Evolutionary conservation across 2,888 invertebrate species (phyloP).

Genomic region (Dolichopus griseipennis): DNA sequence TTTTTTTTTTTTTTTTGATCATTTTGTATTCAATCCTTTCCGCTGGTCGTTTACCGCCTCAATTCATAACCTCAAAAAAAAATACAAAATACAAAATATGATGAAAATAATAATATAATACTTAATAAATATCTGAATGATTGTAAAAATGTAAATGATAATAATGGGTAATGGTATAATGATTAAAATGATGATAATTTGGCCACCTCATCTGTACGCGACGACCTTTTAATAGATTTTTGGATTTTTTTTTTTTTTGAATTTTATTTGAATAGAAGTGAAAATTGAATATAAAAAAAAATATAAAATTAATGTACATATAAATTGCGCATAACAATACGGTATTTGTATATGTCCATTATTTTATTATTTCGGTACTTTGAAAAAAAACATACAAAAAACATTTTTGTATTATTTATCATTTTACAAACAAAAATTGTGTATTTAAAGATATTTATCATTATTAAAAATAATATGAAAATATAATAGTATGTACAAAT

Average conservation of each 20-base stretch:
- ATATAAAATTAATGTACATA: slow-evolving; percentile 2
- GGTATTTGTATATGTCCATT: not conserved
- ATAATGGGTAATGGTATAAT: not conserved
- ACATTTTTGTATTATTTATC: not conserved
- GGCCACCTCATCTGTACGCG: not conserved
- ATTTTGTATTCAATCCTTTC: not conserved
- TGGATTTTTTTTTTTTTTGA: too few species aligned
- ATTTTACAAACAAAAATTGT: not conserved
- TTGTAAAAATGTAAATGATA: not conserved
- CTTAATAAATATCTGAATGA: not conserved
- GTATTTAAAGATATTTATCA: not conserved
- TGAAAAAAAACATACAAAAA: too few species aligned
- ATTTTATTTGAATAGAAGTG: not conserved
- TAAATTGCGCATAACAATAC: not conserved
- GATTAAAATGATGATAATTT: not conserved
- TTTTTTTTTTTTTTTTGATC: not conserved
- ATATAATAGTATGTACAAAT: not conserved
- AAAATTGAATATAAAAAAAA: not conserved
- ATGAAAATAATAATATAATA: not conserved
- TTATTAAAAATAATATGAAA: not conserved
- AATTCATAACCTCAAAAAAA: not conserved
- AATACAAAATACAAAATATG: not conserved
- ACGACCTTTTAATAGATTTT: slow-evolving; percentile 5
- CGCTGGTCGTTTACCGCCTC: not conserved
- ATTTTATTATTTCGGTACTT: too few species aligned